phyloP scores from a whole-genome alignment of 2,888 invertebrate species.

The Hydrotaea cyrtoneurina region DNA sequence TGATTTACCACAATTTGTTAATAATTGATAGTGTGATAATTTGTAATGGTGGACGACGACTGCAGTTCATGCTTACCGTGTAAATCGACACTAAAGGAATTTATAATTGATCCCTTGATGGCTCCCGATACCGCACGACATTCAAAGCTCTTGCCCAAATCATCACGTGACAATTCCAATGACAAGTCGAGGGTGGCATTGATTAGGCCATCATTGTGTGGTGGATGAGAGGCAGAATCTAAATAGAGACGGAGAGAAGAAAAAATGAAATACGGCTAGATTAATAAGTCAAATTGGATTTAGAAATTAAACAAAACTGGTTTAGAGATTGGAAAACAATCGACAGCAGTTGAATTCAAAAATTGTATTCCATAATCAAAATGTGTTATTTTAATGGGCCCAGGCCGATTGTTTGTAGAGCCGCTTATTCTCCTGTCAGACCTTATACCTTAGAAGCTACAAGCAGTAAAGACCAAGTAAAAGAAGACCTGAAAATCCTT shows the following conservation, averaged over 20 bases:
- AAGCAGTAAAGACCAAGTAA: no score
- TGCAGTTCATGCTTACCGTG: slow-evolving; percentile 83
- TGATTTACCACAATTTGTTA: slow-evolving; percentile 7
- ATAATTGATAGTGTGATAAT: slow-evolving; percentile 38
- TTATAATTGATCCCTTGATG: slow-evolving; percentile 81
- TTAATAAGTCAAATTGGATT: neutral
- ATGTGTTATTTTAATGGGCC: no score
- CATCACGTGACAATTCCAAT: slow-evolving; percentile 85
- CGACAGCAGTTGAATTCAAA: no score
- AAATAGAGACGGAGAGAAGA: slow-evolving; percentile 80
- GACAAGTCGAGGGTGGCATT: slow-evolving; percentile 85
- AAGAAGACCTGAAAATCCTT: no score
- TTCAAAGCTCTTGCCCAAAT: slow-evolving; percentile 86
- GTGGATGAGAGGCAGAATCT: slow-evolving; percentile 79
- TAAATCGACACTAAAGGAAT: slow-evolving; percentile 83
- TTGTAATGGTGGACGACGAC: neutral
- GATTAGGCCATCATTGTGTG: slow-evolving; percentile 83
- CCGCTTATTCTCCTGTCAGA: no score
- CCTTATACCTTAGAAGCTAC: no score
- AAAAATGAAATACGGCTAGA: slow-evolving; percentile 1
- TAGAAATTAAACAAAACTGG: neutral
- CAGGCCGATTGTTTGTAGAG: no score
- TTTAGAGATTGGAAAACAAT: neutral
- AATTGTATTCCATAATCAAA: neutral
- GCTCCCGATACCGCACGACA: slow-evolving; percentile 86